These are phyloP conservation scores for Aspidiotus destructor DNA, from an alignment of 2,888 invertebrate genomes.

Conservation along the genomic window DNA sequence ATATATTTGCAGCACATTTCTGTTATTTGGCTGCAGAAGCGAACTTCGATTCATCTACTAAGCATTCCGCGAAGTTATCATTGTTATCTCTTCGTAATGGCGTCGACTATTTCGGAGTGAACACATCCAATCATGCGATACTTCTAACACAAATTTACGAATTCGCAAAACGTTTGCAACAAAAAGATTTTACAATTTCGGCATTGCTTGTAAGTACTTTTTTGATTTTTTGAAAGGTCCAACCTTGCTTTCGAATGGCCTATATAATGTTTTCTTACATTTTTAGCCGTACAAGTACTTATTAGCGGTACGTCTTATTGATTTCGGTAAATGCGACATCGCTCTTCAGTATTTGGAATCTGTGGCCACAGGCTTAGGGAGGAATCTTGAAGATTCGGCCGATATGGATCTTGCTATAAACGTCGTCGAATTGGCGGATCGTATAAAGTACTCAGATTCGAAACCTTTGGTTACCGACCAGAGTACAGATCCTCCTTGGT, in stretches of 20 bases:
- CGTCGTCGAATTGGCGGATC: slow-evolving; percentile 37
- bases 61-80: slow-evolving; percentile 54
- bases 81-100: slow-evolving; percentile 47
- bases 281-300: slow-evolving; percentile 73
- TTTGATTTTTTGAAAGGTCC: background rate
- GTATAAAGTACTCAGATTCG: slow-evolving; percentile 42
- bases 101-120: slow-evolving; percentile 57
- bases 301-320: slow-evolving; percentile 65
- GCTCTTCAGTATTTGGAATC: slow-evolving; percentile 76
- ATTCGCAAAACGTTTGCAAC: slow-evolving; percentile 74
- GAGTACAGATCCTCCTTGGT: slow-evolving; percentile 47
- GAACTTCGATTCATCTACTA: slow-evolving; percentile 43
- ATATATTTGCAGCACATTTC: slow-evolving; percentile 85
- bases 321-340: slow-evolving; percentile 55
- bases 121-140: slow-evolving; percentile 63
- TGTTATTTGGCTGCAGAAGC: slow-evolving; percentile 84
- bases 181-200: slow-evolving; percentile 59
- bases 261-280: slow-evolving; percentile 32
- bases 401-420: slow-evolving; percentile 40
- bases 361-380: slow-evolving; percentile 57
- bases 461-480: slow-evolving; percentile 36
- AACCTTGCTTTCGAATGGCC: background rate
- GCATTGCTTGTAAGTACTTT: slow-evolving; percentile 57
- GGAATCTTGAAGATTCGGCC: slow-evolving; percentile 47
- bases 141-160: slow-evolving; percentile 94